phyloP scores from a whole-genome alignment of 92 coral and sea anemone species.

The Scolanthus callimorphus region DNA sequence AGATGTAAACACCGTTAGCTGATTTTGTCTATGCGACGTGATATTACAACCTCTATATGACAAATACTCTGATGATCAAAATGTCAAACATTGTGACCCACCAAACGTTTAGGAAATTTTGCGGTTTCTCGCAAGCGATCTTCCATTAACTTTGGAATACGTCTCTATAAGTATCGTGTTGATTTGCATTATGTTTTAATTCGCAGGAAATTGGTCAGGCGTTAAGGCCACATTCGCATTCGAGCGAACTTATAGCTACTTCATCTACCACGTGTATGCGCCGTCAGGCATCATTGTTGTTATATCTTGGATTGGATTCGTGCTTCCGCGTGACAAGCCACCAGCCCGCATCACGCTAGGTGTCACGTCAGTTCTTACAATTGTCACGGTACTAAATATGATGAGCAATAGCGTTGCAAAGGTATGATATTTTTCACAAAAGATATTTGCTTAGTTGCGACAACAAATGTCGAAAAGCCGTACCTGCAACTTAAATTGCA shows the following conservation, averaged over 20 bases:
- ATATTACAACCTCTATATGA: too few species aligned
- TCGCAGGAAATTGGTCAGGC: constrained; percentile 71
- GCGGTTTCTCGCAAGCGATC: neutral
- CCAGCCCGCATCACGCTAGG: constrained; percentile 91
- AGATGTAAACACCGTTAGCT: too few species aligned
- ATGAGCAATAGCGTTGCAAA: constrained; percentile 82
- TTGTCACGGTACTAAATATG: constrained; percentile 84
- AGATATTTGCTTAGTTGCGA: too few species aligned
- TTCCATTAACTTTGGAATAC: neutral
- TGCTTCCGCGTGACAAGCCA: constrained; percentile 80
- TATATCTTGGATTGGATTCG: constrained; percentile 86
- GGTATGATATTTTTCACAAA: too few species aligned
- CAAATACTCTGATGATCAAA: too few species aligned
- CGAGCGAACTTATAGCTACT: constrained; percentile 82
- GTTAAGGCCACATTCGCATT: constrained; percentile 66
- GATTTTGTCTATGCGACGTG: too few species aligned
- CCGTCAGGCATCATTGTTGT: constrained; percentile 84
- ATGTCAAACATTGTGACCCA: too few species aligned
- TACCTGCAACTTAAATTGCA: too few species aligned
- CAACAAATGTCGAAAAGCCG: too few species aligned
- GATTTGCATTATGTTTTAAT: neutral
- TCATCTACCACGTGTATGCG: constrained; percentile 81
- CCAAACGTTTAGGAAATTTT: too few species aligned
- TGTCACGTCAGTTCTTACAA: constrained; percentile 81
- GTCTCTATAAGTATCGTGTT: neutral